Base-by-base conservation (phyloP, 1,140 invertebrate species). In the Formica exsecta region DNA sequence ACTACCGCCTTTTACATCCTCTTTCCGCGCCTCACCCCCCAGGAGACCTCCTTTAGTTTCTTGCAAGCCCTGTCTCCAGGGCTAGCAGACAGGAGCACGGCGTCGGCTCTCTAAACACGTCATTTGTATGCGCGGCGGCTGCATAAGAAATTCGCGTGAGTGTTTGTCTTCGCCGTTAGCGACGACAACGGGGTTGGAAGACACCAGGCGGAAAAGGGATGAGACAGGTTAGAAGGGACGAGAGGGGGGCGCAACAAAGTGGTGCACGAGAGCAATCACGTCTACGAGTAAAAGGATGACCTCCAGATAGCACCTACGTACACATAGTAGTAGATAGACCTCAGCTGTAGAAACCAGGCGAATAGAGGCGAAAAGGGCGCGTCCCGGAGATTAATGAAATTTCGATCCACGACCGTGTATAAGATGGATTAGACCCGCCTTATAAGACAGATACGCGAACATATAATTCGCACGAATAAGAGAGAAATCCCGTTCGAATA, bases 81-180 rank as follows among this genome's bases (percentile, higher is more conserved):
- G 83, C 80, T 73, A 86, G 85, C 65, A 61, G 81, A 64, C 65
- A 81, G 51, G 57, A 25, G 66, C 48, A n/a, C 66, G 32, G 29
- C 79, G 44, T 70, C 51, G 54, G 73, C 62, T 74, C 89, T 91
- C 89, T 92, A 93, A 93, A 93, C 91, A 90, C 87, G 89, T 93
- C 90, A 91, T 93, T 93, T 93, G 92, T 93, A 93, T 93, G 93
- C 93, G 75, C 90, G 68, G 54, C 83, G 87, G 79, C 68, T 91
- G 90, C 90, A 92, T 91, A 92, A 93, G 93, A 92, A 92, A 93
- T 93, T 93, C 92, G 90, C 88, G 90, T 90, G 88, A 89, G 88
- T 91, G 92, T 93, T 93, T 93, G 92, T 90, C 87, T 91, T 89
- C 70, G 89, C 86, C 64, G 87, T 90, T 91, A 85, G 65, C 59